A percentile compares a stretch with the other conserved stretches of the same genome.
phyloP scores from a whole-genome alignment of 64 coral and sea anemone genomes.

The Catalaphyllia jardinei region DNA sequence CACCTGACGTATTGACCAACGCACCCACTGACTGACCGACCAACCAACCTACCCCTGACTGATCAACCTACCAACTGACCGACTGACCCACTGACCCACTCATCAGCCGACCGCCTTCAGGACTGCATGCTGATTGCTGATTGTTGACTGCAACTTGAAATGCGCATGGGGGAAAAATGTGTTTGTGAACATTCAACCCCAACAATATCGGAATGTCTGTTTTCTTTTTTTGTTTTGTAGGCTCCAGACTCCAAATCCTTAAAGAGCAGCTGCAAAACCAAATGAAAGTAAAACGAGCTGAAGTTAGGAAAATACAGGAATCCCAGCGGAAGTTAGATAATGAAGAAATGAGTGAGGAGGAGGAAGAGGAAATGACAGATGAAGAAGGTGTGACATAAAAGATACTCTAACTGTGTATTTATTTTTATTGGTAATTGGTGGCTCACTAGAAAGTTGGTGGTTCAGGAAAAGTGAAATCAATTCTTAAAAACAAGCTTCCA shows the following conservation, averaged over 20 bases:
- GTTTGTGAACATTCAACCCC: too few relatives aligned
- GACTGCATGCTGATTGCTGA: too few relatives aligned
- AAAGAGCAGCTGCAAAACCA: constrained; percentile 86
- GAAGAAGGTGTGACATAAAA: constrained; percentile 48
- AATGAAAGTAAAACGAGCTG: constrained; percentile 89
- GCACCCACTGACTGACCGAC: too few relatives aligned
- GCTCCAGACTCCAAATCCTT: constrained; percentile 68
- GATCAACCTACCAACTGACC: too few relatives aligned
- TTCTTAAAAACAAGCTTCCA: not conserved
- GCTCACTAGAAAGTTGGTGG: not conserved
- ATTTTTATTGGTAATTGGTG: not conserved
- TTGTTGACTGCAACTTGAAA: too few relatives aligned
- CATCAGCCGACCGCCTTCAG: too few relatives aligned
- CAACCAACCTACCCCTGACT: too few relatives aligned
- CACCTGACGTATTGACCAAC: too few relatives aligned
- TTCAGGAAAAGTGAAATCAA: not conserved
- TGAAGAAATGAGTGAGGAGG: constrained; percentile 98
- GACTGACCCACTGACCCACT: too few relatives aligned
- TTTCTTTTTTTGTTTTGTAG: constrained; percentile 3
- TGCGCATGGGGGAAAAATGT: too few relatives aligned
- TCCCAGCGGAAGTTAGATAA: constrained; percentile 86
- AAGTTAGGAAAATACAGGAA: constrained; percentile 82
- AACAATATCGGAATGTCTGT: too few relatives aligned
- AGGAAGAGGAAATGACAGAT: constrained; percentile 85
- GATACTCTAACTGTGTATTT: too few relatives aligned